Base-by-base conservation (phyloP, 2,113 vertebrate genomes). In the Esox niger region DNA sequence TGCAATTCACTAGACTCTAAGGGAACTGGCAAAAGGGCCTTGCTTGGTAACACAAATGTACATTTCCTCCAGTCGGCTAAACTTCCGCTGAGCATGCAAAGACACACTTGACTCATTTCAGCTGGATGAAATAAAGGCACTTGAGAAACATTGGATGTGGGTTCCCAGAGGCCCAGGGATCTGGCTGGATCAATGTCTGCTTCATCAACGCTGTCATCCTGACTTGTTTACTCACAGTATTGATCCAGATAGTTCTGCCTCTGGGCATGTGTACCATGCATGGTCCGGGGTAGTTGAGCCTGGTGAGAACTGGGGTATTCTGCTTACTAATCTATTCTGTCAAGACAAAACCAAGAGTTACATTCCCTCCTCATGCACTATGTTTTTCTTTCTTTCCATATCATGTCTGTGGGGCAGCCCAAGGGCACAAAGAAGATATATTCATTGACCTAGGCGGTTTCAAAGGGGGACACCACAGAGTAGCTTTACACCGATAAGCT, bases 211-310 rank as follows among this genome's bases (percentile, higher is more conserved):
- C 81, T 80, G 79, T 66, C 78, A 76, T 77, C 75, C 78, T 71
- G 83, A 88, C 83, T 83, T 82, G 82, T 86, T 88, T 86, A 84
- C 79, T 84, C 75, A 61, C 77, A 7, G 0, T 21, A 82, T 85
- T 46, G 79, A 88, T 86, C 47, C 20, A 47, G 56, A 60, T 65
- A 46, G 72, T 67, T 81, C 62, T 60, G 72, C 78, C 80, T 79
- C 38, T 26, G 26, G 82, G 73, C 75, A 43, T 80, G 58, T 80
- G 75, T 70, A 72, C 84, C 74, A 84, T 67, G 70, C 54, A 20
- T 27, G 49, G 68, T 73, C 71, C 70, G 64, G 55, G 55, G 11
- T n/a, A 7, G 26, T 27, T 30, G 9, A 55, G 30, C 29, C n/a
- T 17, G 11, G 30, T 62, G 73, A 75, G 69, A 73, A 43, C 62